Base-by-base conservation (phyloP, 2,113 vertebrate genomes). In the Dromas ardeola region DNA sequence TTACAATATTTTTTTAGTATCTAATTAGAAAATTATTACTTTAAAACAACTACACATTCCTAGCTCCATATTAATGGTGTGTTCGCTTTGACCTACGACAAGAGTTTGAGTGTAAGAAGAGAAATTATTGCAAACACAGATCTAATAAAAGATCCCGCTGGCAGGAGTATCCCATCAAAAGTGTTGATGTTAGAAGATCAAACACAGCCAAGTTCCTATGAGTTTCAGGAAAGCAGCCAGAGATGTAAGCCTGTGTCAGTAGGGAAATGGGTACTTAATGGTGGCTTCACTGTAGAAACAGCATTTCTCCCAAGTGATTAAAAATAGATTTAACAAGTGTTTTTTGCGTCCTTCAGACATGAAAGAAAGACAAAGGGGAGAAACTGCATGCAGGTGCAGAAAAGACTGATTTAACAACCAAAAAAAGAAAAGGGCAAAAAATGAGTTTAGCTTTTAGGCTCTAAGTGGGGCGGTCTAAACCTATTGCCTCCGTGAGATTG, bases 401-500 rank as follows among this genome's bases (percentile, higher is more conserved):
- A 81, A 65, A 43, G 3, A n/a, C 1, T 10, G 25, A 36, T 50
- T 43, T 36, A 13, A 36, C 12, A 43, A 53, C 26, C 25, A 42
- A 59, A 49, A 4, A 65, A 53, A 40, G 20, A 59, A 9, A 80
- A 1, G 6, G 10, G 34, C 0, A 38, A 50, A 72, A 55, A 29
- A 3, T 2, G 0, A 12, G 1, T 67, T 62, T 42, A 42, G 11
- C 2, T 65, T 86, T 73, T 56, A 73, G 34, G 6, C 3, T 6
- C 3, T 40, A 55, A 73, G 15, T 56, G 30, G 11, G 70, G 9
- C 2, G 2, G 7, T 36, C 36, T n/a, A 59, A 59, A 4, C 5
- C 15, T 66, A 12, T 26, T 58, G 12, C 3, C 22, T 42, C 25
- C 2, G 1, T n/a, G 43, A 65, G 4, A 72, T n/a, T 26, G 62